These are phyloP conservation scores for Tortrix viridana DNA, from an alignment of 2,888 invertebrate genomes.

Conservation along the genomic window DNA sequence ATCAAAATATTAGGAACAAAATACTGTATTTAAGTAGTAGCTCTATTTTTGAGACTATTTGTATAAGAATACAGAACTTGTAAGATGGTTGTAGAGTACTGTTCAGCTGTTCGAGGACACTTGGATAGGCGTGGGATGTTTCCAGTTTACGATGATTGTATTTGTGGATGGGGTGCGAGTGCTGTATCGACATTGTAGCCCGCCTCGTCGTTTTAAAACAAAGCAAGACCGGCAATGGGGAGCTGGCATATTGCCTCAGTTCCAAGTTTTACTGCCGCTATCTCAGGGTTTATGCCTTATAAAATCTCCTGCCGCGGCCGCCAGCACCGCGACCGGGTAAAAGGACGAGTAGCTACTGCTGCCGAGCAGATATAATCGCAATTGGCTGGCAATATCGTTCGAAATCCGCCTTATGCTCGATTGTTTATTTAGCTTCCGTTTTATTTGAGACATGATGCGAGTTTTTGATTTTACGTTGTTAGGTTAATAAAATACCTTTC, in stretches of 20 bases:
- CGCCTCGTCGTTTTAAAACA: constrained; percentile 70
- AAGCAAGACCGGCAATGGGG: constrained; percentile 70
- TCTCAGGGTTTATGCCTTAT: constrained; percentile 77
- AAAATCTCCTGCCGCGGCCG: constrained; percentile 70
- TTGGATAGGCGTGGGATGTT: constrained; percentile 22
- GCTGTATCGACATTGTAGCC: constrained; percentile 56
- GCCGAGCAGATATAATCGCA: constrained; percentile 64
- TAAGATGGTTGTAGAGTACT: constrained; percentile 5
- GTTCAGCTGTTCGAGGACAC: too few species aligned
- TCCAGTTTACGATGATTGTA: constrained; percentile 39
- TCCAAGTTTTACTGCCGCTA: constrained; percentile 75
- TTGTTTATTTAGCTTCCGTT: constrained; percentile 20
- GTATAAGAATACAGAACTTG: background rate
- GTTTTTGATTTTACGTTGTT: constrained; percentile 22
- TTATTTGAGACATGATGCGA: constrained; percentile 9
- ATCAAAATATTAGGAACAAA: constrained; percentile 71
- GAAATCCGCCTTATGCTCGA: constrained; percentile 24
- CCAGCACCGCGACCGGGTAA: constrained; percentile 59
- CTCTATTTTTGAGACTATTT: constrained; percentile 40
- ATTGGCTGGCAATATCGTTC: constrained; percentile 59
- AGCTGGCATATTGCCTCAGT: constrained; percentile 76
- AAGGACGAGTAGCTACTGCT: constrained; percentile 54
- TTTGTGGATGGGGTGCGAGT: constrained; percentile 37
- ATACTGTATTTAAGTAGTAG: constrained; percentile 54
- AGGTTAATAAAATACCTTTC: too few species aligned